phyloP scores from a whole-genome alignment of 2,888 invertebrate species.

The Lysandra coridon region DNA sequence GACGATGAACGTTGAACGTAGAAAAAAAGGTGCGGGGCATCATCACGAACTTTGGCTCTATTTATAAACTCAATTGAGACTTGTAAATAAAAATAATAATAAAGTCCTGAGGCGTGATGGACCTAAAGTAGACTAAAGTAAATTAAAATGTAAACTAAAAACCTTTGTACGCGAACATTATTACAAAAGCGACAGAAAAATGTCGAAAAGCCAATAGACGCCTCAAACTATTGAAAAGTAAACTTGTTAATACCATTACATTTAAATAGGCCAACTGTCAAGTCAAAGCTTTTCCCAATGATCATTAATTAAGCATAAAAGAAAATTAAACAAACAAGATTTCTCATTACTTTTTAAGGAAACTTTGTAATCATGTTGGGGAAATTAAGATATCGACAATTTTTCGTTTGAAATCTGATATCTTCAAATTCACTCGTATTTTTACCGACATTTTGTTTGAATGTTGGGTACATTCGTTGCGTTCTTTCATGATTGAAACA shows the following conservation, averaged over 20 bases:
- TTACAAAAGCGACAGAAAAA: too few relatives aligned
- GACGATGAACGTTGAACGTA: too few relatives aligned
- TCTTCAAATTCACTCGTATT: not conserved
- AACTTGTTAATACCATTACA: not conserved
- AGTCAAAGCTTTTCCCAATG: not conserved
- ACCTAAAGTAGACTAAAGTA: too few relatives aligned
- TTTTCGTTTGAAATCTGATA: constrained; percentile 3
- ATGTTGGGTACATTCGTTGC: not conserved
- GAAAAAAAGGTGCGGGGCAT: too few relatives aligned
- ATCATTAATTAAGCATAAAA: not conserved
- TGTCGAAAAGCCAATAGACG: too few relatives aligned
- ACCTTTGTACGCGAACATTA: too few relatives aligned
- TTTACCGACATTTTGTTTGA: not conserved
- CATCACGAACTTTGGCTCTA: too few relatives aligned
- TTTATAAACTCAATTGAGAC: too few relatives aligned
- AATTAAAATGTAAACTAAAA: too few relatives aligned
- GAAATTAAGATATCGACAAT: not conserved
- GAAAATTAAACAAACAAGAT: not conserved
- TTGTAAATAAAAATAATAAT: too few relatives aligned
- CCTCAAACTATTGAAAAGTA: too few relatives aligned
- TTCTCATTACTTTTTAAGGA: not conserved
- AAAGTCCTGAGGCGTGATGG: too few relatives aligned
- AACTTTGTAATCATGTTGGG: not conserved
- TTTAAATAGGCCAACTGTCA: not conserved
- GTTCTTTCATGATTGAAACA: not conserved